Base-by-base conservation (phyloP, 2,888 invertebrate genomes). In the Zygogramma bicolorata region DNA sequence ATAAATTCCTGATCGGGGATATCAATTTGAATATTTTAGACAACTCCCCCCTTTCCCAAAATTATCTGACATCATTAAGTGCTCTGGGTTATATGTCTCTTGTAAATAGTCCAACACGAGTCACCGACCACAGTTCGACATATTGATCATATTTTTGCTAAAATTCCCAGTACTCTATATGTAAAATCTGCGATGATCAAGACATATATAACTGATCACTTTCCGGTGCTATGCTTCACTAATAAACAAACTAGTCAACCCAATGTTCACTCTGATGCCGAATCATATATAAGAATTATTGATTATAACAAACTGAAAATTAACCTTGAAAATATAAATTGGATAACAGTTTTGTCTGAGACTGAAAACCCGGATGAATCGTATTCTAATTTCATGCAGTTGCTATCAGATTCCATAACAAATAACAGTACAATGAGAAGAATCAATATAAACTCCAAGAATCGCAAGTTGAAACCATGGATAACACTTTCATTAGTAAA, bases 351-450 rank as follows among this genome's bases (percentile, higher is more conserved):
- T 59, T 59, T 15, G 8, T n/a, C 59, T 13, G 31, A 59, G 31
- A 59, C 31, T 59, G 58, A 58, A 2, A 59, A 59, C 29, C 59
- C 59, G 8, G 59, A 59, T 59, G 15, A n/a, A 27, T 25, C 58
- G 58, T 25, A 58, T 22, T 8, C 22, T n/a, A 7, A 58, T 25
- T 58, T 25, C 58, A 25, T 40, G 27, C 22, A 58, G 22, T 25
- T 58, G 20, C 13, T 25, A 25, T 58, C 27, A 58, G 58, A 25
- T 25, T 58, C 25, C 58, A 58, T 58, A 58, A 58, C 25, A 25
- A 58, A 58, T 4, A 53, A 3, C 22, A 58, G 58, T 58, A 2
- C 40, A 58, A 58, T 25, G 6, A n/a, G 18, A 53, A 18, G 5
- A 18, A 18, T 8, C 13, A 18, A 53, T 20, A 8, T 18, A 18